Evolutionary conservation across 2,113 vertebrate genomes (phyloP).

Genomic region (Conger conger): DNA sequence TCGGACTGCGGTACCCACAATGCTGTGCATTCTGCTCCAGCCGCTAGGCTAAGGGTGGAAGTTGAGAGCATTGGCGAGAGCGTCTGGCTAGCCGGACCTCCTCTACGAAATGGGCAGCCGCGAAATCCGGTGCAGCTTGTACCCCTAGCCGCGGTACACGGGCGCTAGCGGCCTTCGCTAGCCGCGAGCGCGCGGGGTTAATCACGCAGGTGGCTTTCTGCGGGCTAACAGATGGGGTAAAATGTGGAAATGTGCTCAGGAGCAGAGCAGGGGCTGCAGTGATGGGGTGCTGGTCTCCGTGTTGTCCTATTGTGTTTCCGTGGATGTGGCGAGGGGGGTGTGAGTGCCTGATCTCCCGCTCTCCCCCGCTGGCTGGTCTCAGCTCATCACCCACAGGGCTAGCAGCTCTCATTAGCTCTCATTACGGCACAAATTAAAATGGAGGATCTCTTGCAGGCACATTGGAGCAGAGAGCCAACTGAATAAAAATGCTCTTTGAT

Average conservation of each 20-base stretch:
- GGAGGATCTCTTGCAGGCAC: slow-evolving; percentile 46
- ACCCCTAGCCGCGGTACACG: slow-evolving; percentile 61
- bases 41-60: background rate
- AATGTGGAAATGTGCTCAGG: slow-evolving; percentile 48
- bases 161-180: slow-evolving; percentile 55
- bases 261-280: slow-evolving; percentile 7
- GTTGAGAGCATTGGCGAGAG: background rate
- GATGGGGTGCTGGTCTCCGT: slow-evolving; percentile 25
- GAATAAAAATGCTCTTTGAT: slow-evolving; percentile 24
- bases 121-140: slow-evolving; percentile 37
- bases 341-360: slow-evolving; percentile 50
- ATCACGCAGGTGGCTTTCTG: slow-evolving; percentile 71
- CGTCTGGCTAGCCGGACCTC: background rate
- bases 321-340: slow-evolving; percentile 17
- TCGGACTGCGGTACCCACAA: background rate
- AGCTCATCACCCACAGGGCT: slow-evolving; percentile 55
- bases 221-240: slow-evolving; percentile 67
- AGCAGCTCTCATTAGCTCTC: slow-evolving; percentile 64
- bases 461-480: slow-evolving; percentile 17
- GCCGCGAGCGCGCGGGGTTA: slow-evolving; percentile 67
- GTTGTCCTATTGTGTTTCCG: slow-evolving; percentile 28
- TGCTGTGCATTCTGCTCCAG: background rate
- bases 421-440: slow-evolving; percentile 63
- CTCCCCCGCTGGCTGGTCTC: slow-evolving; percentile 44
- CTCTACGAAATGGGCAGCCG: background rate